Conservation (phyloP, 2,113 vertebrate genomes). For the Sceloporus undulatus region DNA sequence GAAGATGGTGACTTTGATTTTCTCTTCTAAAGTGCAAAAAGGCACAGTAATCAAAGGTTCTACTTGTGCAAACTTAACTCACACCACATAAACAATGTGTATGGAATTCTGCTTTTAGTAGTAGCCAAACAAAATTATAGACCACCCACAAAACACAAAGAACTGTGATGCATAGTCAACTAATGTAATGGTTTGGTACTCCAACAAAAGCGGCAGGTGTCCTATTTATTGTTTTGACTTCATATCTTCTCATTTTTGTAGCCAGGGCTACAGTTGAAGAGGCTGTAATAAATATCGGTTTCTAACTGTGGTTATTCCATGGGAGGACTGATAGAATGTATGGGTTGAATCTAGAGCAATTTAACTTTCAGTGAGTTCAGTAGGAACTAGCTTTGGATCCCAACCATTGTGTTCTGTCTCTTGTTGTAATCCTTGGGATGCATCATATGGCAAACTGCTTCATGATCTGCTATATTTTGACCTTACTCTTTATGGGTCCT, state of each 20-base stretch:
- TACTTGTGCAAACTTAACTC: background rate
- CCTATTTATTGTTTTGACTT: background rate
- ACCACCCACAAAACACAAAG: background rate
- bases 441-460: background rate
- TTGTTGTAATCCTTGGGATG: background rate
- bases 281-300: background rate
- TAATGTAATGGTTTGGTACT: background rate
- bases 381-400: background rate
- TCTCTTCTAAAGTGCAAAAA: background rate
- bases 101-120: background rate
- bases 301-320: background rate
- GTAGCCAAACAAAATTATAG: background rate
- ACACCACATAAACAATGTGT: background rate
- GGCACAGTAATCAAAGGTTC: background rate
- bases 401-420: background rate
- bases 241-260: background rate
- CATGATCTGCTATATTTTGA: background rate
- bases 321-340: background rate
- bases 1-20: background rate
- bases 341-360: background rate
- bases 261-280: background rate
- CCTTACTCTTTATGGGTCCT: background rate
- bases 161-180: background rate
- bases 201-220: background rate
- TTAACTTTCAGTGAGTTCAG: background rate